Conservation (phyloP, 2,113 vertebrate species). For the Kryptolebias marmoratus region DNA sequence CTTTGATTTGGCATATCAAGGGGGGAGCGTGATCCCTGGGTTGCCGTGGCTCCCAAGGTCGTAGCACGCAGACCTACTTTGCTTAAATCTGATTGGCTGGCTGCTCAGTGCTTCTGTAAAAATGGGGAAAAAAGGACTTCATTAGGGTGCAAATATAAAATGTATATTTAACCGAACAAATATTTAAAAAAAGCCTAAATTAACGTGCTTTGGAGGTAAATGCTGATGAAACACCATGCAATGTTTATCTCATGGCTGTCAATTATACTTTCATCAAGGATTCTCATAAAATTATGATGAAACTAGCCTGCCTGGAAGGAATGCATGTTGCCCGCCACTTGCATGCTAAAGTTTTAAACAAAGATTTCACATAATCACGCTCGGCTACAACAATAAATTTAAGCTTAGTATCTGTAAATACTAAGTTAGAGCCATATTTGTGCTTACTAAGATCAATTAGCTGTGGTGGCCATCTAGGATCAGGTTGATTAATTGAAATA, state of each 20-base stretch:
- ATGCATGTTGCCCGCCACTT: too few relatives aligned
- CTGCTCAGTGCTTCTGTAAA: neutral
- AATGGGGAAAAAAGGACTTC: conserved; percentile 8
- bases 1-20: conserved; percentile 73
- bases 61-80: conserved; percentile 50
- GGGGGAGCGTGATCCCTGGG: conserved; percentile 36
- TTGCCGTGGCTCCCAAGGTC: conserved; percentile 64
- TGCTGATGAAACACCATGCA: conserved; percentile 49
- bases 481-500: too few relatives aligned
- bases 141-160: conserved; percentile 33
- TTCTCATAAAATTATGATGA: neutral
- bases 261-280: conserved; percentile 40
- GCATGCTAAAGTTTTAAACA: too few relatives aligned
- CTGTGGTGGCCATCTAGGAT: too few relatives aligned
- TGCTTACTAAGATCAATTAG: too few relatives aligned
- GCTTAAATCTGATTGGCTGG: conserved; percentile 45
- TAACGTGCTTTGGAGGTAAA: conserved; percentile 36
- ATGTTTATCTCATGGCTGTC: conserved; percentile 32
- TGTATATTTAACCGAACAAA: conserved; percentile 31
- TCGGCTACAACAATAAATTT: too few relatives aligned
- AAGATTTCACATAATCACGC: too few relatives aligned
- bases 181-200: conserved; percentile 23
- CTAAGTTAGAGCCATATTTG: too few relatives aligned
- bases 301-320: too few relatives aligned
- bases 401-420: too few relatives aligned